These are phyloP conservation scores for Leucophenga montana DNA, from an alignment of 2,888 invertebrate species.

Conservation along the genomic window DNA sequence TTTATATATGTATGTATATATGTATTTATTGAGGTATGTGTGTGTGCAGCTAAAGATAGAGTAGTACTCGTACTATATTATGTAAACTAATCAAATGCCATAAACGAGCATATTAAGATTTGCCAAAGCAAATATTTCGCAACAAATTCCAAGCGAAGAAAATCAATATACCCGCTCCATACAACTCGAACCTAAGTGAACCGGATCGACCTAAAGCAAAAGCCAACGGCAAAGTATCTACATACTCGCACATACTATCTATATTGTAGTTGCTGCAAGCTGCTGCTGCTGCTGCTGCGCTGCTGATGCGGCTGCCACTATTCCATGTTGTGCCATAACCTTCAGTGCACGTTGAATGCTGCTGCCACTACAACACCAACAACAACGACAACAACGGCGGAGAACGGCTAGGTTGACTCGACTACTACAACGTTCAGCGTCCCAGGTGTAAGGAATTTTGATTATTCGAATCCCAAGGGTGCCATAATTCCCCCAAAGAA, in stretches of 20 bases:
- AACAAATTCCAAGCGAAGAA: constrained; percentile 40
- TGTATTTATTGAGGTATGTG: too few relatives aligned
- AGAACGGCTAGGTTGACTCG: constrained; percentile 34
- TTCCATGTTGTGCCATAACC: constrained; percentile 19
- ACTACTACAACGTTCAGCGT: constrained; percentile 45
- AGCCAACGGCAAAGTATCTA: neutral
- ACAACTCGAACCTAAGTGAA: neutral
- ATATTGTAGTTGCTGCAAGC: constrained; percentile 22
- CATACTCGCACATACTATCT: neutral
- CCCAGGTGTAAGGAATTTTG: constrained; percentile 73
- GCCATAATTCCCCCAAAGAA: constrained; percentile 68
- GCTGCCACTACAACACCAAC: constrained; percentile 5
- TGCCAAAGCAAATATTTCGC: constrained; percentile 14
- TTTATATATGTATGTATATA: too few relatives aligned
- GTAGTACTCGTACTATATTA: constrained; percentile 14
- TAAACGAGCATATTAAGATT: constrained; percentile 14
- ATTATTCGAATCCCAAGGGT: constrained; percentile 73
- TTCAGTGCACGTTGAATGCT: constrained; percentile 20
- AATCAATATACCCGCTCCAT: constrained; percentile 53
- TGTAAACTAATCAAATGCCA: constrained; percentile 23
- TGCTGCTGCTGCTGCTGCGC: constrained; percentile 9
- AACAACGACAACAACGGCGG: constrained; percentile 3
- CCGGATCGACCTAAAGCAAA: neutral
- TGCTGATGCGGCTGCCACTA: too few relatives aligned
- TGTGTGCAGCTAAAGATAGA: neutral